phyloP scores from a whole-genome alignment of 2,113 vertebrate genomes.

The Antigone vipio region DNA sequence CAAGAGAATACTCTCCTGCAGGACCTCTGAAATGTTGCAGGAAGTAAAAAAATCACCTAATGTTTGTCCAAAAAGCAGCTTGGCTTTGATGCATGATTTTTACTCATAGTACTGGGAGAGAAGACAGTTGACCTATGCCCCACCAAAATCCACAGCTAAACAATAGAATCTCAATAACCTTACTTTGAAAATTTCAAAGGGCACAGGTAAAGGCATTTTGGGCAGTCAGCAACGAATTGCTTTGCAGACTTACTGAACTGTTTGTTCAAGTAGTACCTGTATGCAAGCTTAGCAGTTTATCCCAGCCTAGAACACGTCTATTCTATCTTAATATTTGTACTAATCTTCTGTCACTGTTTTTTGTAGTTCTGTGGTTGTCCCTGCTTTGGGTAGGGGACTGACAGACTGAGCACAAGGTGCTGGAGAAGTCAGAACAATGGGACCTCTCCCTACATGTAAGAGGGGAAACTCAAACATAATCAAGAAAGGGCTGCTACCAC shows the following conservation, averaged over 20 bases:
- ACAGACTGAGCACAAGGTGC: background rate
- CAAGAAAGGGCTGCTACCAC: background rate
- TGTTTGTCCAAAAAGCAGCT: background rate
- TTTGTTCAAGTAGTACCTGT: background rate
- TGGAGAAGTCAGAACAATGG: background rate
- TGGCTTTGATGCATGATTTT: background rate
- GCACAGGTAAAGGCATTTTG: background rate
- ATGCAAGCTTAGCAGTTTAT: background rate
- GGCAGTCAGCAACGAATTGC: background rate
- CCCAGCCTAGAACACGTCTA: background rate
- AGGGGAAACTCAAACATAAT: background rate
- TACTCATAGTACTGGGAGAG: background rate
- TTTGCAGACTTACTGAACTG: background rate
- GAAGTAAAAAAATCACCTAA: background rate
- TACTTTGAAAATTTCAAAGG: background rate
- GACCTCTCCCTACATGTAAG: background rate
- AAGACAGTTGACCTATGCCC: accelerated
- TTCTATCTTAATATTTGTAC: background rate
- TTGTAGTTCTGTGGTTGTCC: background rate
- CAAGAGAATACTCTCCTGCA: background rate
- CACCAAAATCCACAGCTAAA: background rate
- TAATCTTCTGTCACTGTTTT: background rate
- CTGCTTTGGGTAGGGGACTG: background rate
- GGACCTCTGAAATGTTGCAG: background rate
- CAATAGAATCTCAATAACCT: background rate